Conservation (phyloP, 2,113 vertebrate species). For the Protobothrops flavoviridis region DNA sequence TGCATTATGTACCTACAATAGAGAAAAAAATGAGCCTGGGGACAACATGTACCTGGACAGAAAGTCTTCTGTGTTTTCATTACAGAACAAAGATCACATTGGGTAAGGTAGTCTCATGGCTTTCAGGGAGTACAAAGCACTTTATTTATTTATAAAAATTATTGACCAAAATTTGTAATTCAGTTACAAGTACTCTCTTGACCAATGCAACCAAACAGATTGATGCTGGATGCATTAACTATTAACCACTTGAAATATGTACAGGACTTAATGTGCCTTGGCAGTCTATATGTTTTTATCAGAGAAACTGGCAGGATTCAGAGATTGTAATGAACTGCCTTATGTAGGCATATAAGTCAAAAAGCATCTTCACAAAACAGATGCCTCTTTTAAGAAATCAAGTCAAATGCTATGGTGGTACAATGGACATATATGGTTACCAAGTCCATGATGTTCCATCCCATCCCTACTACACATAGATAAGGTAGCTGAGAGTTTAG, state of each 20-base stretch:
- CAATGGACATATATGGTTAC: not conserved
- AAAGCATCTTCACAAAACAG: not conserved
- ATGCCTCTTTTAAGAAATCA: not conserved
- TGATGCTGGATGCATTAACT: not conserved
- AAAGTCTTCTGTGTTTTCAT: slow-evolving; percentile 10
- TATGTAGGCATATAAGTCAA: not conserved
- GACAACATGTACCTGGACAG: slow-evolving; percentile 24
- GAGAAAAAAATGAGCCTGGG: slow-evolving; percentile 36
- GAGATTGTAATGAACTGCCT: not conserved
- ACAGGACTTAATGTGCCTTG: not conserved
- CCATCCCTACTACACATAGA: not conserved
- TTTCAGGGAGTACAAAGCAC: slow-evolving; percentile 37
- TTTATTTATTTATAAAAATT: slow-evolving; percentile 53
- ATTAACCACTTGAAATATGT: slow-evolving; percentile 17
- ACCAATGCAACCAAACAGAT: slow-evolving; percentile 3
- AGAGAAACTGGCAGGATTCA: not conserved
- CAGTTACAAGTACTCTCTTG: not conserved
- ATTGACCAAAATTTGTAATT: slow-evolving; percentile 41
- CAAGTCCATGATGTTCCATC: not conserved
- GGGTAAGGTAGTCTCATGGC: slow-evolving; percentile 10
- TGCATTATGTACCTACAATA: slow-evolving; percentile 14
- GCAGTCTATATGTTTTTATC: not conserved
- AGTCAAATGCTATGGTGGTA: not conserved
- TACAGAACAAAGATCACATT: slow-evolving; percentile 34
- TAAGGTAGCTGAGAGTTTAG: not conserved